phyloP scores from a whole-genome alignment of 2,888 invertebrate genomes.

The Cybosia mesomella region DNA sequence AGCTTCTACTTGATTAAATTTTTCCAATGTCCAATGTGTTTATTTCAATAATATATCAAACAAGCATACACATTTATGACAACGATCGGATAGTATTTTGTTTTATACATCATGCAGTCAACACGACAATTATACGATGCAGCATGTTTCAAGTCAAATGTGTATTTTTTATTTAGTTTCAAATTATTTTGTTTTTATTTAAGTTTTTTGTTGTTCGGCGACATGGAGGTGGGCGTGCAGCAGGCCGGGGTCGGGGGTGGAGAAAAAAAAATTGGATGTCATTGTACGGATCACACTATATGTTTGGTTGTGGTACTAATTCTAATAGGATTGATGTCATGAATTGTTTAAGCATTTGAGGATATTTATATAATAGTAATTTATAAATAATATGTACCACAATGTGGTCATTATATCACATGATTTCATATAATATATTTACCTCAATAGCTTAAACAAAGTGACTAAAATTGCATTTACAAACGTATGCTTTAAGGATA shows the following conservation, averaged over 20 bases:
- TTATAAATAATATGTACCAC: not conserved
- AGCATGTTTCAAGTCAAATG: constrained; percentile 62
- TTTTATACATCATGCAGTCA: constrained; percentile 84
- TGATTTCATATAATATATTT: constrained; percentile 8
- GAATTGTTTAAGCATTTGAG: constrained; percentile 63
- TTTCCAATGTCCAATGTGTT: constrained; percentile 63
- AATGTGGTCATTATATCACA: not conserved
- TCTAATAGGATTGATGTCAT: constrained; percentile 67
- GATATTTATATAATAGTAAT: not conserved
- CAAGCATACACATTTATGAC: constrained; percentile 83
- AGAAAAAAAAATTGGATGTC: constrained; percentile 85
- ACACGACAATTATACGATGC: constrained; percentile 85
- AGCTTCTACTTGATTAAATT: constrained; percentile 91
- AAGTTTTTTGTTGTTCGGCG: constrained; percentile 77
- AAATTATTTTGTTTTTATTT: constrained; percentile 51
- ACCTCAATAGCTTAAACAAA: constrained; percentile 68
- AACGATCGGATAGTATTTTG: constrained; percentile 73
- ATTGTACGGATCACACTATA: constrained; percentile 84
- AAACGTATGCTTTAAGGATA: constrained; percentile 71
- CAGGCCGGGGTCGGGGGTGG: constrained; percentile 82
- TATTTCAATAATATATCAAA: constrained; percentile 52
- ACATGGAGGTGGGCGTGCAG: constrained; percentile 83
- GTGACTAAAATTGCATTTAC: constrained; percentile 75
- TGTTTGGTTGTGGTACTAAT: constrained; percentile 73
- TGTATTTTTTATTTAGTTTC: constrained; percentile 71